These are phyloP conservation scores for Aethina tumida DNA, from an alignment of 1,140 invertebrate genomes.

Conservation along the genomic window DNA sequence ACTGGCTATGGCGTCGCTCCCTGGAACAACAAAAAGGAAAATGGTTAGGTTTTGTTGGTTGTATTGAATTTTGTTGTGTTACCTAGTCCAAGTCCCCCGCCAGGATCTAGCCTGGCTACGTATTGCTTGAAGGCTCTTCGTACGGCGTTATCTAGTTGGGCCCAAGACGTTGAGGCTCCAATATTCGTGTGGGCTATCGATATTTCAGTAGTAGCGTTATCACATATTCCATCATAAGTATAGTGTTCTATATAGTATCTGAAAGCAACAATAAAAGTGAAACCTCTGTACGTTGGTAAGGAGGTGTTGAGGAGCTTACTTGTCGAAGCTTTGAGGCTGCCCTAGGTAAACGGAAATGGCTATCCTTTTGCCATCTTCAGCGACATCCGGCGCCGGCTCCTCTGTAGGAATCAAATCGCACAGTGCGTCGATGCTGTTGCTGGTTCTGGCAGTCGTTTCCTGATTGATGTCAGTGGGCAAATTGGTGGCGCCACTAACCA, in stretches of 20 bases:
- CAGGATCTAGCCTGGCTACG: constrained; percentile 83
- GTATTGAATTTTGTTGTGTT: constrained; percentile 25
- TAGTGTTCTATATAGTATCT: constrained; percentile 41
- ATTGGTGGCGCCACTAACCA: constrained; percentile 50
- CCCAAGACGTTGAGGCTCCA: constrained; percentile 90
- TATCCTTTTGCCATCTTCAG: constrained; percentile 78
- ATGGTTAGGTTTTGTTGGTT: background rate
- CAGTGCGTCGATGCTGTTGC: constrained; percentile 27
- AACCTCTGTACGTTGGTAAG: background rate
- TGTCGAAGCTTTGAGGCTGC: constrained; percentile 65
- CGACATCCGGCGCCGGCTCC: constrained; percentile 48
- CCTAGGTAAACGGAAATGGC: constrained; percentile 75
- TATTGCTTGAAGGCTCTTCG: constrained; percentile 92
- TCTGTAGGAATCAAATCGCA: constrained; percentile 41
- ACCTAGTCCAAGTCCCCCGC: constrained; percentile 81
- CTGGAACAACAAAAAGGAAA: constrained; percentile 8
- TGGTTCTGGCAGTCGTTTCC: constrained; percentile 17
- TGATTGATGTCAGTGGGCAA: constrained; percentile 27
- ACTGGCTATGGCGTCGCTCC: constrained; percentile 74
- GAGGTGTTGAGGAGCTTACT: constrained; percentile 40
- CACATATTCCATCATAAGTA: constrained; percentile 39
- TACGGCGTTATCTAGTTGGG: constrained; percentile 83
- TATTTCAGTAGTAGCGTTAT: constrained; percentile 48
- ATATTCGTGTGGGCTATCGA: constrained; percentile 83
- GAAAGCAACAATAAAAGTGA: constrained; percentile 22